Percentiles rank a stretch among this genome's conserved stretches.
These are phyloP conservation scores for Tipula helvola DNA, from an alignment of 2,888 invertebrate species.

Conservation along the genomic window DNA sequence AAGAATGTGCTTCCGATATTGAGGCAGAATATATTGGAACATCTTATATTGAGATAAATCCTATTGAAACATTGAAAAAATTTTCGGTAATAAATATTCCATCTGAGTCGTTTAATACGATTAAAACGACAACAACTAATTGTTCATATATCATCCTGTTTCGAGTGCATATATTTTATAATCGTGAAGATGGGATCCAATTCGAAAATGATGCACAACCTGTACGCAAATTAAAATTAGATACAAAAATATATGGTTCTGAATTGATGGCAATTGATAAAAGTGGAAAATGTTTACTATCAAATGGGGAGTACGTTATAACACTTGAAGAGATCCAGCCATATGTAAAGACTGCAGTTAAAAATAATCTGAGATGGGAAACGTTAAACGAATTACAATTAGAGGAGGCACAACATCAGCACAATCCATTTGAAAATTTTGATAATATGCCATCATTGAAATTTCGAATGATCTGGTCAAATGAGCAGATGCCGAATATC, in stretches of 20 bases:
- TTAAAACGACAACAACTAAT: not conserved
- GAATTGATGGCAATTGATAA: not conserved
- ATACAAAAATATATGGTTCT: not conserved
- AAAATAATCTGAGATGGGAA: not conserved
- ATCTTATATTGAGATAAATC: not conserved
- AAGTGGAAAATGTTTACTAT: not conserved
- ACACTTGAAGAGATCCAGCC: not conserved
- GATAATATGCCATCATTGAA: constrained; percentile 5
- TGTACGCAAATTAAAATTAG: not conserved
- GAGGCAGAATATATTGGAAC: not conserved
- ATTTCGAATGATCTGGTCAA: not conserved
- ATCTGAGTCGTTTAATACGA: not conserved
- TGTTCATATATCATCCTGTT: not conserved
- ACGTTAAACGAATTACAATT: not conserved
- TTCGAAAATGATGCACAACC: not conserved
- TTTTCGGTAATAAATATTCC: not conserved
- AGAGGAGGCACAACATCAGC: not conserved
- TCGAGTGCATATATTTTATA: not conserved
- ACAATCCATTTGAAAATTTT: not conserved
- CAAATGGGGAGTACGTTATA: not conserved
- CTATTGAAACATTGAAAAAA: not conserved
- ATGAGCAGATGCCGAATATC: not conserved
- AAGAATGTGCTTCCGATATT: constrained; percentile 42
- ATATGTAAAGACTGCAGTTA: not conserved
- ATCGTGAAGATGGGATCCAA: not conserved